Base-by-base conservation (phyloP, 92 coral and sea anemone genomes). In the Muricea muricata region DNA sequence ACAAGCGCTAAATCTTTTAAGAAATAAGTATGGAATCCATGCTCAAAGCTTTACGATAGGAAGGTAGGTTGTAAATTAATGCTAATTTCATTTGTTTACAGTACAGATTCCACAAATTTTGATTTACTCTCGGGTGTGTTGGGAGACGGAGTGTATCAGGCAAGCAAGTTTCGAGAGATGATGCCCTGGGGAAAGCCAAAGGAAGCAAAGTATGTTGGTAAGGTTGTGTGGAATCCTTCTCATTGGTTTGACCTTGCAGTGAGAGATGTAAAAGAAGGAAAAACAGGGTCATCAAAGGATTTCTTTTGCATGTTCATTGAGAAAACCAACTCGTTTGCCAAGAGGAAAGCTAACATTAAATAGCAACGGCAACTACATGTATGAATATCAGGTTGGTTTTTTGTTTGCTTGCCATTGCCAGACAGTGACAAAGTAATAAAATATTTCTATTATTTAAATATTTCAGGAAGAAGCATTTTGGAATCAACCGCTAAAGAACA, bases 191-290 rank as follows among this genome's bases (percentile, higher is more conserved):
- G 35, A 2, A 25, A 25, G 35, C 68, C 34, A 21, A 17, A 40
- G 28, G 10, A 68, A 68, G 75, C 48, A 1, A 52, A 7, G 24
- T 68, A 5, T 31, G 6, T 68, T n/a, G 35, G 50, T 10, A 25
- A 68, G 0, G 75, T 68, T 6, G 28, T 25, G 6, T 68, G 75
- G 75, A 50, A 68, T 68, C 47, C 75, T 10, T 68, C 47, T 0
- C 75, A 68, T 24, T 68, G 75, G 75, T 23, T 68, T 21, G 20
- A 68, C 50, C 13, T 68, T 6, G 75, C 75, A 5, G 75, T 32
- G 1, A 68, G 10, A 2, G 68, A 60, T n/a, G 14, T 60, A 7
- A 60, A 60, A 30, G 68, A 60, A 0, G 68, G 37, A 60, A 60
- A 68, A 68, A 1, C 24, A 2, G 75, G 75, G 50, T 1, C 75